phyloP scores from a whole-genome alignment of 2,888 invertebrate species.

The Megamerina dolium region DNA sequence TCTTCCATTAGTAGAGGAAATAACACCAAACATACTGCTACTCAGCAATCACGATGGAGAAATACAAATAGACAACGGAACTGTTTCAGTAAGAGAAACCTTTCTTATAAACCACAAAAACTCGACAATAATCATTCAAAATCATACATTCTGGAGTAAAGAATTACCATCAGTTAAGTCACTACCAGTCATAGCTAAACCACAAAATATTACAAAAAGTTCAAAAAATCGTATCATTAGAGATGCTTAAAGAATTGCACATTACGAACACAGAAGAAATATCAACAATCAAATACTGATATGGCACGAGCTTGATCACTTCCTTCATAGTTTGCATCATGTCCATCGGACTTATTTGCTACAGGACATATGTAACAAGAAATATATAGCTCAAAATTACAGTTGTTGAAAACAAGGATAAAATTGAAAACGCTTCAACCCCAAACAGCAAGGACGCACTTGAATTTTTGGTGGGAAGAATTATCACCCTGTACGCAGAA shows the following conservation, averaged over 20 bases:
- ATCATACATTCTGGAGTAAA: slow-evolving; percentile 4
- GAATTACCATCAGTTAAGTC: slow-evolving; percentile 1
- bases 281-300: slow-evolving; percentile 1
- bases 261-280: slow-evolving; percentile 5
- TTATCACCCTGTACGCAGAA: no score
- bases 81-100: no score
- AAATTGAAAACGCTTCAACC: no score
- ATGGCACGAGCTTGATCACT: no score
- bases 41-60: slow-evolving; percentile 6
- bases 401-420: no score
- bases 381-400: not conserved
- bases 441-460: no score
- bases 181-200: slow-evolving; percentile 4
- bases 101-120: no score
- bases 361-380: not conserved
- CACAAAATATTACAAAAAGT: slow-evolving; percentile 2
- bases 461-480: no score
- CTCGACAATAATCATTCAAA: no score
- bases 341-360: not conserved
- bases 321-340: no score
- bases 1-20: slow-evolving; percentile 4
- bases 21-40: slow-evolving; percentile 5
- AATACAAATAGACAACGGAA: not conserved
- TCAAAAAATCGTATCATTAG: slow-evolving; percentile 3
- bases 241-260: slow-evolving; percentile 5